Base-by-base conservation (phyloP, 2,113 vertebrate species). In the Vidua chalybeata region DNA sequence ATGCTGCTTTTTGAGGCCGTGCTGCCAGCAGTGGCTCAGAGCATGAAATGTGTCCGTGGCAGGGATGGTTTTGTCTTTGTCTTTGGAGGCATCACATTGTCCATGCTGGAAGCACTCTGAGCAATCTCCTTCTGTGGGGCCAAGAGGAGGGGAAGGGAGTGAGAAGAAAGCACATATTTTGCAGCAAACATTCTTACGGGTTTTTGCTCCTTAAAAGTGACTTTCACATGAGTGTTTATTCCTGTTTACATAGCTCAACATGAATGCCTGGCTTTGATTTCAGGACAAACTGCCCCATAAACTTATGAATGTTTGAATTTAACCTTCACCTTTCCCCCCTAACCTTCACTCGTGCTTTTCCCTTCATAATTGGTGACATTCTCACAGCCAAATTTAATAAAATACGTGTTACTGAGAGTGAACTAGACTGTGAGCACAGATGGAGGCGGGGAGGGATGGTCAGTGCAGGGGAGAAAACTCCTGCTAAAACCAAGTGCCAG, bases 231-330 rank as follows among this genome's bases (percentile, higher is more conserved):
- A 96, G 59, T 45, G 0, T 92, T 92, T 94, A 89, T 91, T 85
- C 92, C 78, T 90, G 71, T 95, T 95, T 94, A 79, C 1, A 13
- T 11, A 52, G 41, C 76, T 87, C 1, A 2, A 67, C 52, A 23
- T 88, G 89, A 95, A 95, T 95, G 89, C 69, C 95, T 96, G 87
- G 66, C 87, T 96, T 95, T 95, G 92, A 94, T 96, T 90, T 94
- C 79, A 93, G 95, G 93, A 96, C 95, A 96, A 97, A 95, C 89
- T 95, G 85, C 95, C 89, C 82, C 93, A 84, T 96, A 91, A 94
- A 91, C 87, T 33, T 79, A 30, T 58, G 91, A 81, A 72, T 91
- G 91, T 90, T 68, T 89, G 95, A 96, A 95, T 91, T 94, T 94
- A 96, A 94, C 94, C 94, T 93, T 96, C 86, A 91, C 89, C 95